Conservation (phyloP, 2,797 vertebrate species). For the Ambastaia sidthimunki region DNA sequence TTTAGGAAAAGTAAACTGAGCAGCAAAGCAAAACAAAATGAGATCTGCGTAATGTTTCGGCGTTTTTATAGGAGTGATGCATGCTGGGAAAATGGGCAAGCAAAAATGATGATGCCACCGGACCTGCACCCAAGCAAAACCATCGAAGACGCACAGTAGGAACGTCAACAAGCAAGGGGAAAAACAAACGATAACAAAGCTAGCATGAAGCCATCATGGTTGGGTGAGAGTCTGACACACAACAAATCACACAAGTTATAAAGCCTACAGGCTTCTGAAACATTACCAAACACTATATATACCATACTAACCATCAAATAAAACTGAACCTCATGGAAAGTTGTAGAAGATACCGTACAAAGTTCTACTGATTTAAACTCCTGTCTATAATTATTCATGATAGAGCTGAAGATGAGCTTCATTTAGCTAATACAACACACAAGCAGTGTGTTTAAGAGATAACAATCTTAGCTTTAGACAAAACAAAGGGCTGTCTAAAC, state of each 20-base stretch:
- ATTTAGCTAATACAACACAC: not conserved
- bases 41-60: not conserved
- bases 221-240: not conserved
- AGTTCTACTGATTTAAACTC: not conserved
- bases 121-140: conserved; percentile 2
- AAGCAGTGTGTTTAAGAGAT: not conserved
- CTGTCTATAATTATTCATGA: not conserved
- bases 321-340: not conserved
- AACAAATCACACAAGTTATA: not conserved
- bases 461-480: not conserved
- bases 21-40: conserved; percentile 61
- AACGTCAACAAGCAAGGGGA: not conserved
- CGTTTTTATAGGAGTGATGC: conserved; percentile 14
- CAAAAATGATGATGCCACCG: conserved; percentile 16
- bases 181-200: not conserved
- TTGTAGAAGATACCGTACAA: not conserved
- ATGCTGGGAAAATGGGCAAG: conserved; percentile 33
- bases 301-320: not conserved
- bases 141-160: not conserved
- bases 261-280: not conserved
- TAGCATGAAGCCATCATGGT: not conserved
- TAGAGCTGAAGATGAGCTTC: not conserved
- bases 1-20: conserved; percentile 52
- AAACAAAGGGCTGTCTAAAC: not conserved
- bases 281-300: not conserved